Base-by-base conservation (phyloP, 2,888 invertebrate genomes). In the Pristionchus maxplancki region DNA sequence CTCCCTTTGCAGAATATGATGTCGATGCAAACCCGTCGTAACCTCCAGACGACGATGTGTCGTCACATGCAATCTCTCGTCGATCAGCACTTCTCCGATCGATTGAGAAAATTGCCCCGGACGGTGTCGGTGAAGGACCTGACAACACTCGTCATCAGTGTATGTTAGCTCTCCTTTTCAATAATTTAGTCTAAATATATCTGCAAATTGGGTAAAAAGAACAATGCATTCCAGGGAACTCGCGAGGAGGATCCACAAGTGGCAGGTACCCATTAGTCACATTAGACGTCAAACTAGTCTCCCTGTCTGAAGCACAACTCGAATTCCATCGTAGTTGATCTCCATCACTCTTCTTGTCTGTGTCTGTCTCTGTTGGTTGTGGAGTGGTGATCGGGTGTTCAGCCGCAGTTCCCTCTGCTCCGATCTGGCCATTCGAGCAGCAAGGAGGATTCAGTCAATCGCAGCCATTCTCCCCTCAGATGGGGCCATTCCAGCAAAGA, bases 21-120 rank as follows among this genome's bases (percentile, higher is more conserved):
- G 86, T 90, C 91, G 8, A 89, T 87, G 71, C 92, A 92, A 88
- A 91, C 92, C 20, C 88, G 91, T 48, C 89, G 90, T 50, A 91
- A 91, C 53, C 81, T 92, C 37, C 91, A 92, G 88, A 90, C 91
- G 37, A 92, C 92, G 1, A 91, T 92, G 53, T 92, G 92, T 87
- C 89, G 89, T 44, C 90, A 92, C 81, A 92, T 92, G 91, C 91
- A 92, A 83, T 86, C 91, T 37, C 89, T 92, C 20, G 90, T 92
- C 15, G 91, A 92, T 62, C 90, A 90, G 74, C 92, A 92, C 83
- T 92, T 92, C 88, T 91, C 91, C 17, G 89, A 91, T 44, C 88
- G 92, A 88, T 85, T 92, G 6, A 87, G 91, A 15, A 88, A 91
- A 88, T 89, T 92, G 31, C 92, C 92, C 4, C 88, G 90, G 48